These are phyloP conservation scores for Intellagama lesueurii DNA, from an alignment of 2,797 vertebrate species.

Conservation along the genomic window DNA sequence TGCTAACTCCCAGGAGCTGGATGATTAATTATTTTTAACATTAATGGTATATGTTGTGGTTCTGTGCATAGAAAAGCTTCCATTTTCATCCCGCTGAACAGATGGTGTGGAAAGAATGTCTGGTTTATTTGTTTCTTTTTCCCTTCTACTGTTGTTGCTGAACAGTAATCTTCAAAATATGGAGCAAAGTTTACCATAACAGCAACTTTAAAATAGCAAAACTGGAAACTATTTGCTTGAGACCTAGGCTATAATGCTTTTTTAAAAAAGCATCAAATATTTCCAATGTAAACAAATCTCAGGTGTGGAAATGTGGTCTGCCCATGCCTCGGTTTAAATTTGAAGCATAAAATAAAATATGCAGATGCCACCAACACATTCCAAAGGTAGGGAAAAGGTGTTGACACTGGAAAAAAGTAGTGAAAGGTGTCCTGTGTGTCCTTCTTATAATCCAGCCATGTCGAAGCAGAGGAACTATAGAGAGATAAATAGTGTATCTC, in stretches of 20 bases:
- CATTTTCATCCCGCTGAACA: conserved; percentile 66
- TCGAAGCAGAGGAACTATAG: accelerated
- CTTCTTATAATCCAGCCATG: conserved; percentile 14
- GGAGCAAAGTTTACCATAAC: conserved; percentile 60
- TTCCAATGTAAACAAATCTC: conserved; percentile 72
- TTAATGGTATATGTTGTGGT: conserved; percentile 34
- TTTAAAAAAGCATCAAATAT: conserved; percentile 61
- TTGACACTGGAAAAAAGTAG: neutral
- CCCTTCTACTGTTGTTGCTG: conserved; percentile 61
- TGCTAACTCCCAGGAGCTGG: neutral
- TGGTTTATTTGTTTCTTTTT: neutral
- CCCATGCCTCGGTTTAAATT: conserved; percentile 63
- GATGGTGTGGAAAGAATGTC: conserved; percentile 33
- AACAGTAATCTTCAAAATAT: conserved; percentile 69
- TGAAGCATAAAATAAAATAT: conserved; percentile 65
- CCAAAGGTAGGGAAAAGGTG: conserved; percentile 5
- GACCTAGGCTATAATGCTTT: conserved; percentile 58
- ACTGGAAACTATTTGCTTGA: conserved; percentile 67
- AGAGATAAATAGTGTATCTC: conserved; percentile 13
- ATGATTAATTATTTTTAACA: conserved; percentile 27
- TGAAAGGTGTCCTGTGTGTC: neutral
- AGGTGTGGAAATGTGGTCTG: conserved; percentile 70
- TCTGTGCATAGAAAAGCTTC: neutral
- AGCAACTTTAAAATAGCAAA: conserved; percentile 67
- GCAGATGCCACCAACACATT: conserved; percentile 20